Evolutionary conservation across 2,888 invertebrate species (phyloP).

Genomic region (Scaptomyza tumidula): DNA sequence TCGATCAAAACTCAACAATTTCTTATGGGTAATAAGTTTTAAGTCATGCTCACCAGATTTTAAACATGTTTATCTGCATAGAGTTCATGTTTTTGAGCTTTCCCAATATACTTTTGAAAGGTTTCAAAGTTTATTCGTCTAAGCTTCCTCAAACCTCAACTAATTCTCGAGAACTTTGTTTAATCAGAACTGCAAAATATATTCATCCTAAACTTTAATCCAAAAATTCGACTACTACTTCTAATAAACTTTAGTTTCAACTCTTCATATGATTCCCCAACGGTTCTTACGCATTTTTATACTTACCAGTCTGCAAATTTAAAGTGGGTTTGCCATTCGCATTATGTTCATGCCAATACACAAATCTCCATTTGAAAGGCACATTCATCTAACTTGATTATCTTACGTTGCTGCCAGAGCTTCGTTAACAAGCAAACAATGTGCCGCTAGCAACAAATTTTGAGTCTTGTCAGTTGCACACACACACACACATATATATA

Average conservation of each 20-base stretch:
- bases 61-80: too few relatives aligned
- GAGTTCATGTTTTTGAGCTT: not conserved
- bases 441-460: slow-evolving; percentile 18
- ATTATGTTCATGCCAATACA: not conserved
- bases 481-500: not conserved
- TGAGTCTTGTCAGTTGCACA: slow-evolving; percentile 1
- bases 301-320: not conserved
- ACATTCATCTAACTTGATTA: slow-evolving; percentile 39
- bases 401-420: slow-evolving; percentile 24
- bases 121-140: not conserved
- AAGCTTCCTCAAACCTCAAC: not conserved
- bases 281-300: not conserved
- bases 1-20: too few relatives aligned
- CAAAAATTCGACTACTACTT: too few relatives aligned
- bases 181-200: too few relatives aligned
- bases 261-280: not conserved
- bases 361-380: slow-evolving; percentile 15
- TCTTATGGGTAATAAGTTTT: too few relatives aligned
- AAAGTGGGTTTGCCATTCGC: not conserved
- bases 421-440: slow-evolving; percentile 38
- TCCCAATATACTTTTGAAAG: not conserved
- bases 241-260: not conserved
- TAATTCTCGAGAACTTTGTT: too few relatives aligned
- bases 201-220: too few relatives aligned
- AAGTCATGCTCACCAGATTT: too few relatives aligned